Percentiles rank a stretch among this genome's conserved stretches.
phyloP scores from a whole-genome alignment of 1,140 invertebrate species.

The Pseudoatta argentina region DNA sequence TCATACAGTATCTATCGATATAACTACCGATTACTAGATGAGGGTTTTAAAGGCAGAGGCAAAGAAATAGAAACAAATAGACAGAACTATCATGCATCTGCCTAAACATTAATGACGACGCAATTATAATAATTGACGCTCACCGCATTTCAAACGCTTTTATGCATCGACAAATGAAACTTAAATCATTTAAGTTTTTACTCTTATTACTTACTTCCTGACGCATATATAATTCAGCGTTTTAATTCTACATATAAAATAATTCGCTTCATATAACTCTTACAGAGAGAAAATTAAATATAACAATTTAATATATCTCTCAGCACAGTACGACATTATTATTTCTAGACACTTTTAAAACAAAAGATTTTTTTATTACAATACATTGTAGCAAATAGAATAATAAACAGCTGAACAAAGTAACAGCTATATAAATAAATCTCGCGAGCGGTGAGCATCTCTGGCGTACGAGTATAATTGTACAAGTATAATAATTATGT shows the following conservation, averaged over 20 bases:
- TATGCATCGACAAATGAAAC: not conserved
- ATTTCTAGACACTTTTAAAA: not conserved
- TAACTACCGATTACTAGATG: constrained; percentile 77
- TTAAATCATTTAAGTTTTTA: constrained; percentile 17
- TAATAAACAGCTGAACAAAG: not conserved
- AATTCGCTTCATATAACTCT: not conserved
- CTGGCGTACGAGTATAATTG: constrained; percentile 56
- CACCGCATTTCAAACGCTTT: constrained; percentile 52
- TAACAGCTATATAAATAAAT: constrained; percentile 7
- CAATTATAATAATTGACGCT: constrained; percentile 62
- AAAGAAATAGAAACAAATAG: constrained; percentile 77
- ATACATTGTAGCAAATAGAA: not conserved
- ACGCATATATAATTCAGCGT: not conserved
- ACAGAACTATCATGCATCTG: constrained; percentile 78
- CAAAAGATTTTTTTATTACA: not conserved
- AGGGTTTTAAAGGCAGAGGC: constrained; percentile 73
- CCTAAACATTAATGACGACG: constrained; percentile 74
- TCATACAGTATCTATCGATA: constrained; percentile 62
- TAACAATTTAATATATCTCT: not conserved
- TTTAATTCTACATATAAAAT: constrained; percentile 3
- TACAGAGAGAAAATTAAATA: constrained; percentile 17
- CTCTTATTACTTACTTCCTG: not conserved
- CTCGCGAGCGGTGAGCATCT: constrained; percentile 71
- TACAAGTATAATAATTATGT: constrained; percentile 64
- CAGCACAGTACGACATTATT: not conserved